Evolutionary conservation across 2,888 invertebrate species (phyloP).

Genomic region (Pyrgus malvae): DNA sequence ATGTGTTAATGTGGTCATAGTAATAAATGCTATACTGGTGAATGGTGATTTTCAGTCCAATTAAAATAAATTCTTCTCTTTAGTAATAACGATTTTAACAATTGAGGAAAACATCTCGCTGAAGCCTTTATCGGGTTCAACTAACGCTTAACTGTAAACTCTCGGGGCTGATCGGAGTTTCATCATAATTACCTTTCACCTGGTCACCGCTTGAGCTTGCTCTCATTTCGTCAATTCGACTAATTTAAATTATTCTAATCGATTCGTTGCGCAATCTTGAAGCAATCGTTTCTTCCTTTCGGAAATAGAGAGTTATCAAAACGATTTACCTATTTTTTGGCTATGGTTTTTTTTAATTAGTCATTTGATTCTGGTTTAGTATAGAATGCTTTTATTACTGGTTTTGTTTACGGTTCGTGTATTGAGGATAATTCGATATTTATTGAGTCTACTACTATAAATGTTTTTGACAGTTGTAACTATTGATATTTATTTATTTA

Average conservation of each 20-base stretch:
- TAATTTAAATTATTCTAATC: slow-evolving; percentile 27
- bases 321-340: not conserved
- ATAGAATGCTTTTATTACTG: not conserved
- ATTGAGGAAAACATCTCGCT: not conserved
- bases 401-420: slow-evolving; percentile 1
- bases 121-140: not conserved
- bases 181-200: slow-evolving; percentile 41
- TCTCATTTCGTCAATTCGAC: slow-evolving; percentile 38
- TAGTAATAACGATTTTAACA: not conserved
- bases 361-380: not conserved
- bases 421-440: slow-evolving; percentile 5
- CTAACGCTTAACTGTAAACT: not conserved
- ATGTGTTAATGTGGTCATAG: no score
- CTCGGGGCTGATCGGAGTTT: not conserved
- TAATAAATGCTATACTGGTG: no score
- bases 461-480: not conserved
- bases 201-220: slow-evolving; percentile 38
- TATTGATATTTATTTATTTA: no score
- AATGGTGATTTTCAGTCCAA: no score
- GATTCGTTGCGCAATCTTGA: slow-evolving; percentile 8
- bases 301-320: slow-evolving; percentile 5
- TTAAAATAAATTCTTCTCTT: no score
- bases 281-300: slow-evolving; percentile 10
- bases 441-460: not conserved
- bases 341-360: not conserved